Conservation (phyloP, 1,140 invertebrate species). For the Hirudo medicinalis region DNA sequence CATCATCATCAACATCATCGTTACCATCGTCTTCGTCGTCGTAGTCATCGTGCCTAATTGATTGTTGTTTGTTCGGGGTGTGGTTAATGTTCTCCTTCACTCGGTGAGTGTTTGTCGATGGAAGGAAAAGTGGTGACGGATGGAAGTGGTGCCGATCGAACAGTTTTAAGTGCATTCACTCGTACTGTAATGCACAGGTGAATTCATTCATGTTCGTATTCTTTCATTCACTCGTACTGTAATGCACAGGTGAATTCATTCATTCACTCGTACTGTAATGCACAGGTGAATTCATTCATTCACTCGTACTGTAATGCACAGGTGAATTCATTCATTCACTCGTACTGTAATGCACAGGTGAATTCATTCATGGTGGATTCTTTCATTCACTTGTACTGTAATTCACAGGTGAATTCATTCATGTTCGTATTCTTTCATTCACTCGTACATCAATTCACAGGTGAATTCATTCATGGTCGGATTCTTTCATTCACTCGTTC, state of each 20-base stretch:
- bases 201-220: neutral
- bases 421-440: neutral
- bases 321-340: conserved; percentile 7
- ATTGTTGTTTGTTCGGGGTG: too few relatives aligned
- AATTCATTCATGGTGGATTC: too few relatives aligned
- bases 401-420: conserved; percentile 14
- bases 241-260: neutral
- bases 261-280: too few relatives aligned
- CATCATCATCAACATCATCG: too few relatives aligned
- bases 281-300: conserved; percentile 12
- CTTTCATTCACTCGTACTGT: conserved; percentile 8
- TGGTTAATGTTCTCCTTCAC: too few relatives aligned
- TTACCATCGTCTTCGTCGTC: too few relatives aligned
- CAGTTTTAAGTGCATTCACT: neutral
- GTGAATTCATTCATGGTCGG: neutral
- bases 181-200: conserved; percentile 1
- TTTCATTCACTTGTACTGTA: conserved; percentile 2
- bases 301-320: too few relatives aligned
- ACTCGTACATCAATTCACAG: conserved; percentile 13
- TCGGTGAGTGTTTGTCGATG: too few relatives aligned
- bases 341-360: too few relatives aligned
- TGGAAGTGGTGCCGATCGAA: too few relatives aligned
- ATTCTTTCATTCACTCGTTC: neutral
- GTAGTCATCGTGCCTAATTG: too few relatives aligned
- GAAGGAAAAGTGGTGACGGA: too few relatives aligned